A percentile compares a stretch with the other conserved stretches of the same genome.
phyloP scores from a whole-genome alignment of 2,888 invertebrate species.

The Branchellion lobata region DNA sequence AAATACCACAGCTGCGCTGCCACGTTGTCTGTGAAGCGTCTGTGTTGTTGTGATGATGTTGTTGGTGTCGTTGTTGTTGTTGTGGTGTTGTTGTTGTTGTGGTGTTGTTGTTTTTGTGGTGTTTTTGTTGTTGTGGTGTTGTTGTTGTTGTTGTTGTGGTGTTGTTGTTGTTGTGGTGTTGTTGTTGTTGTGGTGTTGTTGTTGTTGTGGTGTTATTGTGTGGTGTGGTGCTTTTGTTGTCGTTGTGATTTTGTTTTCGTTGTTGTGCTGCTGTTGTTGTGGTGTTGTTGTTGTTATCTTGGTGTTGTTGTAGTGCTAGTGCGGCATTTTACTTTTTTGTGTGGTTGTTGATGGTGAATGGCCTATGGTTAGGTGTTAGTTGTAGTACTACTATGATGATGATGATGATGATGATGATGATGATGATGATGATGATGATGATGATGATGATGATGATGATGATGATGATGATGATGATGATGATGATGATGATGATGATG shows the following conservation, averaged over 20 bases:
- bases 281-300: too few relatives aligned
- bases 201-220: too few relatives aligned
- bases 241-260: background rate
- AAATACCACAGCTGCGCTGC: slow-evolving; percentile 96
- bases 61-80: too few relatives aligned
- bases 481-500: slow-evolving; percentile 30
- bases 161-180: too few relatives aligned
- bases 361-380: background rate
- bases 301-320: too few relatives aligned
- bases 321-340: background rate
- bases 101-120: too few relatives aligned
- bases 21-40: slow-evolving; percentile 77
- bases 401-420: background rate
- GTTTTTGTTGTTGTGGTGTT: too few relatives aligned
- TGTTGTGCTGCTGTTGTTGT: too few relatives aligned
- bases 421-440: background rate
- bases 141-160: too few relatives aligned
- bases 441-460: slow-evolving; percentile 19
- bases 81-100: too few relatives aligned
- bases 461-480: slow-evolving; percentile 1
- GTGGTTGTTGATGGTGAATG: background rate
- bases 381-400: background rate
- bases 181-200: too few relatives aligned
- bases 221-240: too few relatives aligned
- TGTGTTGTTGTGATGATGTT: slow-evolving; percentile 61